Base-by-base conservation (phyloP, 1,140 invertebrate species). In the Sogatella furcifera region DNA sequence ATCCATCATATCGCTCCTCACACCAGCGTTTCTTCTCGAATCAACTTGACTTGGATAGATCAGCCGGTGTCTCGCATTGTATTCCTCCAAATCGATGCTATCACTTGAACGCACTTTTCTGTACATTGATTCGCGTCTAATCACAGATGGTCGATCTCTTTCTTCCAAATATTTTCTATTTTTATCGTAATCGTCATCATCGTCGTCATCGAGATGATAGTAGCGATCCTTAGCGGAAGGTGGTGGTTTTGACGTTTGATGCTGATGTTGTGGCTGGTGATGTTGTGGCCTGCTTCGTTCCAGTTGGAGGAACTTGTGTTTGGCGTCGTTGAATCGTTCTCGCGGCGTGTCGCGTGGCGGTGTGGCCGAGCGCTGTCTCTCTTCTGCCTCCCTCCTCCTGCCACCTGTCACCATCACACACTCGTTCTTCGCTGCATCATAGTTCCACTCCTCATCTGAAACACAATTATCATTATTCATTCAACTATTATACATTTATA, bases 241-340 rank as follows among this genome's bases (percentile, higher is more conserved):
- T n/a, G n/a, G n/a, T 17, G 41, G 22, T 19, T 49, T 59, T 5
- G 53, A 46, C 14, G 28, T 46, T 10, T 43, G 22, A 21, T 52
- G 61, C 24, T 6, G 34, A 49, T 41, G 43, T 57, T 41, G 49
- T 19, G 41, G 53, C 46, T 60, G 61, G 34, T 6, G 34, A 49
- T 41, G 43, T 57, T 41, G 49, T 19, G 41, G 53, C 46, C n/a
- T n/a, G n/a, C n/a, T n/a, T 60, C 64, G 34, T 71, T 91, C 88
- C 74, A 90, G 78, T 21, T 84, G 81, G 69, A 84, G 78, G 68
- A 90, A 90, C 72, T 89, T 89, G 69, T 90, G 86, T 71, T 89
- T 90, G 43, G 88, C 87, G 66, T 89, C 87, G 66, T 88, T 85
- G 70, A 90, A 90, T 42, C 88, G 79, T 63, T 90, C 87, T 59